These are phyloP conservation scores for Machimus rusticus DNA, from an alignment of 2,888 invertebrate species.

Conservation along the genomic window DNA sequence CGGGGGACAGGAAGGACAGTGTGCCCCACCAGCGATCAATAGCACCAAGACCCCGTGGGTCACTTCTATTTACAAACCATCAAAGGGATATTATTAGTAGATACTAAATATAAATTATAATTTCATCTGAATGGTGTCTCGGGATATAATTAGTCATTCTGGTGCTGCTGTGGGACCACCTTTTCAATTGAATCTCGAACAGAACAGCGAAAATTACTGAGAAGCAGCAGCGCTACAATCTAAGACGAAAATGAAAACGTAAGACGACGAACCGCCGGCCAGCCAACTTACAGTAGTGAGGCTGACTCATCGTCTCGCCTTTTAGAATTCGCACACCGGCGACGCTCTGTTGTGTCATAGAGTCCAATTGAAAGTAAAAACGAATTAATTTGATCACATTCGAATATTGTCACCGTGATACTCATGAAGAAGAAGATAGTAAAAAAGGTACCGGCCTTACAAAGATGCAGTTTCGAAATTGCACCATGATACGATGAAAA, in stretches of 20 bases:
- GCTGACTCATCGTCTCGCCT: conserved; percentile 21
- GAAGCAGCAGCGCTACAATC: background rate
- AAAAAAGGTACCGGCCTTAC: background rate
- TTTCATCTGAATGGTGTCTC: background rate
- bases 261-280: background rate
- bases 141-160: background rate
- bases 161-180: background rate
- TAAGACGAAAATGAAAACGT: background rate
- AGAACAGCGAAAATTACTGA: background rate
- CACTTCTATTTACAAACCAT: background rate
- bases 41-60: background rate
- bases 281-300: background rate
- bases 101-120: background rate
- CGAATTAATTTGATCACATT: background rate
- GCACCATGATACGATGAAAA: background rate
- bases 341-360: background rate
- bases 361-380: conserved; percentile 20
- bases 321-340: background rate
- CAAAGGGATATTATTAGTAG: background rate
- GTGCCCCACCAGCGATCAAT: background rate
- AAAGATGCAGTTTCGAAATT: background rate
- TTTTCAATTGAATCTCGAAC: background rate
- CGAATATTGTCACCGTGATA: background rate
- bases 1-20: background rate
- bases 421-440: background rate